phyloP scores from a whole-genome alignment of 2,113 vertebrate species.

The Strigops habroptila region DNA sequence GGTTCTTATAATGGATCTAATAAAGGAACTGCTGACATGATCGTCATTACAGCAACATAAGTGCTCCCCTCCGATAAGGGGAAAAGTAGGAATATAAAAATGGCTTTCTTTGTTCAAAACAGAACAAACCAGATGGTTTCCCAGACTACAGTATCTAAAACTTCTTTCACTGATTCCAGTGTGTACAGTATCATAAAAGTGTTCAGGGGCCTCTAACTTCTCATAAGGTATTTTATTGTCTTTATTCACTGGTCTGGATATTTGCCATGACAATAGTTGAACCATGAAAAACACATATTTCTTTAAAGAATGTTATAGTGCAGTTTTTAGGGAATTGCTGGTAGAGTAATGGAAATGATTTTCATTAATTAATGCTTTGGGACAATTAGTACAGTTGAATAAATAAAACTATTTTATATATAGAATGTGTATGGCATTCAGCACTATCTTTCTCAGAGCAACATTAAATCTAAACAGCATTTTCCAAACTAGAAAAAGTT shows the following conservation, averaged over 20 bases:
- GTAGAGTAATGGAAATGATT: slow-evolving; percentile 14
- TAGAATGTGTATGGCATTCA: not conserved
- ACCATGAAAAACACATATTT: slow-evolving; percentile 45
- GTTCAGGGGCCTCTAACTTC: slow-evolving; percentile 57
- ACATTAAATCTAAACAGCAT: not conserved
- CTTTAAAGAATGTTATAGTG: slow-evolving; percentile 39
- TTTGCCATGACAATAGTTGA: slow-evolving; percentile 69
- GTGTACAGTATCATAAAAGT: slow-evolving; percentile 67
- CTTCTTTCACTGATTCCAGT: slow-evolving; percentile 60
- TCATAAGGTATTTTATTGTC: slow-evolving; percentile 63
- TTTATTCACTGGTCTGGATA: slow-evolving; percentile 66
- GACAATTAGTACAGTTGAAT: slow-evolving; percentile 27
- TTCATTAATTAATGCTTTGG: slow-evolving; percentile 20
- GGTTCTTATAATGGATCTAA: slow-evolving; percentile 48
- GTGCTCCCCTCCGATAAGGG: slow-evolving; percentile 33
- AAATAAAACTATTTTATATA: slow-evolving; percentile 5
- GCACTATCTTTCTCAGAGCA: not conserved
- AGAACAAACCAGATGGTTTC: slow-evolving; percentile 68
- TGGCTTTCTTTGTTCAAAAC: slow-evolving; percentile 64
- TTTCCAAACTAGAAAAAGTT: not conserved
- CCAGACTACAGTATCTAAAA: slow-evolving; percentile 59
- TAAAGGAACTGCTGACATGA: slow-evolving; percentile 70
- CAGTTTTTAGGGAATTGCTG: not conserved
- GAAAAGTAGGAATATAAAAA: slow-evolving; percentile 51
- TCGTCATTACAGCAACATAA: not conserved